phyloP scores from a whole-genome alignment of 2,888 invertebrate species.

The Autographa pulchrina region DNA sequence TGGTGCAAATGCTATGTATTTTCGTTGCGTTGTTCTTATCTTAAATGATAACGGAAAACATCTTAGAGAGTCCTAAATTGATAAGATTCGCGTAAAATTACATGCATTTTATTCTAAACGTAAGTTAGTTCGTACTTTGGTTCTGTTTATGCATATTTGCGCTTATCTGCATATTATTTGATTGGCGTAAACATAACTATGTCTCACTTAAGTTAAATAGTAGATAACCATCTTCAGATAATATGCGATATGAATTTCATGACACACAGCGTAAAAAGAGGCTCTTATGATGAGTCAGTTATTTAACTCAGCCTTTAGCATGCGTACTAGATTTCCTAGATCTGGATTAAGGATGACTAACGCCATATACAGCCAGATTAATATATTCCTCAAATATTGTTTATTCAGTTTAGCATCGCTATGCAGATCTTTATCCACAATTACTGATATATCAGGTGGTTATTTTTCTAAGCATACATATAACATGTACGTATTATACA shows the following conservation, averaged over 20 bases:
- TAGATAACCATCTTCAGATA: not conserved
- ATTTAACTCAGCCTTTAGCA: too few species aligned
- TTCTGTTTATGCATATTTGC: not conserved
- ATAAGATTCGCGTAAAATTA: not conserved
- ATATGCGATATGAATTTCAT: not conserved
- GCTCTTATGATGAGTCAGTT: too few species aligned
- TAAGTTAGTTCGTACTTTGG: not conserved
- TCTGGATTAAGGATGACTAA: too few species aligned
- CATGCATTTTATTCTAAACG: not conserved
- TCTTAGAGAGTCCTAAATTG: not conserved
- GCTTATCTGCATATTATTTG: not conserved
- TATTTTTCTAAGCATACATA: not conserved
- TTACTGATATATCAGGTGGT: too few species aligned
- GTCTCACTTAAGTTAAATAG: slow-evolving; percentile 4
- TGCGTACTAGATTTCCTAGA: too few species aligned
- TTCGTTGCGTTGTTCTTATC: not conserved
- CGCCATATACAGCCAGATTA: too few species aligned
- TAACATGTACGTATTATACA: not conserved
- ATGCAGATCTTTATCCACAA: too few species aligned
- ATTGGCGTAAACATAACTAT: not conserved
- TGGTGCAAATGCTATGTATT: too few species aligned
- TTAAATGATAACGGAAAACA: not conserved
- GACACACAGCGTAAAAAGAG: not conserved
- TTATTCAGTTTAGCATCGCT: too few species aligned
- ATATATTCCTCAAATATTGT: too few species aligned